These are phyloP conservation scores for Gymnocephalus cernua DNA, from an alignment of 2,113 vertebrate genomes.

Conservation along the genomic window DNA sequence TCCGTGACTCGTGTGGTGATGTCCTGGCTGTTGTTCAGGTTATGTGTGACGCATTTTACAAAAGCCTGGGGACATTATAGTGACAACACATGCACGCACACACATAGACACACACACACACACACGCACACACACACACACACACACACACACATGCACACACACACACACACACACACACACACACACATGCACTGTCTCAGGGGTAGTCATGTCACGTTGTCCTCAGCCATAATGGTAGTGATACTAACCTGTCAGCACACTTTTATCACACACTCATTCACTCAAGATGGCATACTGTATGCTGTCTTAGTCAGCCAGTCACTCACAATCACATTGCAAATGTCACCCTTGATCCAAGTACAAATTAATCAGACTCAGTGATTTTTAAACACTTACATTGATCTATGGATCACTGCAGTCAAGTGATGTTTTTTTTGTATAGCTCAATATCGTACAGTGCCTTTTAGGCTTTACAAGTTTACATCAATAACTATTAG, in stretches of 20 bases:
- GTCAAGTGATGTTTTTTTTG: background rate
- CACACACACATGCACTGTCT: conserved; percentile 7
- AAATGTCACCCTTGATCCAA: background rate
- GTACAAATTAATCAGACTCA: background rate
- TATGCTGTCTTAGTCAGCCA: background rate
- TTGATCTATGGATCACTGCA: background rate
- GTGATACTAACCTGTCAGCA: conserved; percentile 48
- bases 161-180: background rate
- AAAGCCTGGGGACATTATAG: conserved; percentile 35
- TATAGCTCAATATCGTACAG: background rate
- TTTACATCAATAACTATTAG: background rate
- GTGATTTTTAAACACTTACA: background rate
- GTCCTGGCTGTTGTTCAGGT: conserved; percentile 45
- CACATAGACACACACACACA: background rate
- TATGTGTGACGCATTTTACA: conserved; percentile 55
- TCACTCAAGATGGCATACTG: conserved; percentile 25
- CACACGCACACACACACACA: conserved; percentile 6
- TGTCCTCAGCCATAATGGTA: conserved; percentile 27
- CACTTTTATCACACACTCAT: conserved; percentile 34
- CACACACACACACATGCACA: background rate
- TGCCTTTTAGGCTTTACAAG: background rate
- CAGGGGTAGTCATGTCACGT: conserved; percentile 29
- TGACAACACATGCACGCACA: conserved; percentile 10
- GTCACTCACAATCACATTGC: background rate
- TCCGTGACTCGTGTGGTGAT: conserved; percentile 19